These are phyloP conservation scores for Ahaetulla prasina DNA, from an alignment of 2,113 vertebrate species.

Conservation along the genomic window DNA sequence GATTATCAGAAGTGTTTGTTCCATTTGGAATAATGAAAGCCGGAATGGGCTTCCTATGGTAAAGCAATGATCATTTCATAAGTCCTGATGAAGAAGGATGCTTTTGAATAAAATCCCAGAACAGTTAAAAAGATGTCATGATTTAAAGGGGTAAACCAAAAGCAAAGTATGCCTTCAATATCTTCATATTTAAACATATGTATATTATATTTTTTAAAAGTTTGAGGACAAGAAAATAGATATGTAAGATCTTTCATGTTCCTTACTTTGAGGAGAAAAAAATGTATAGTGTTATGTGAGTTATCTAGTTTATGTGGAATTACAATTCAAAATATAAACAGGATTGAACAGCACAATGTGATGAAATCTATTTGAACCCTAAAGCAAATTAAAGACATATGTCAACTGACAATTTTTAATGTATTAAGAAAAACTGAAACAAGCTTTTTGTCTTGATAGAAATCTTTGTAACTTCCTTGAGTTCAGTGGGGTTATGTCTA, in stretches of 20 bases:
- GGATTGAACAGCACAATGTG: neutral
- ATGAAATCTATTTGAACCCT: neutral
- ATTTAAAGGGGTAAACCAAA: neutral
- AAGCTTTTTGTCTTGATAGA: neutral
- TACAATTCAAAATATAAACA: neutral
- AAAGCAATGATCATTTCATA: neutral
- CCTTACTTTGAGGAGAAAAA: neutral
- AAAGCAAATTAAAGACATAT: rapidly evolving
- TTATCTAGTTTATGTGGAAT: neutral
- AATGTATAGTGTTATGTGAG: neutral
- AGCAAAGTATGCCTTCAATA: neutral
- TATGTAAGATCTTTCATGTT: neutral
- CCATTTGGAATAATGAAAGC: neutral
- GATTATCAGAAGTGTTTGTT: neutral
- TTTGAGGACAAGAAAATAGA: neutral
- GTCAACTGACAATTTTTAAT: neutral
- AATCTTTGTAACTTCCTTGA: neutral
- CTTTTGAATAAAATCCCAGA: neutral
- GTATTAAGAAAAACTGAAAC: neutral
- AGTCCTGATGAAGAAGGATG: neutral
- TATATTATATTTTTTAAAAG: neutral
- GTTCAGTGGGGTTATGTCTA: neutral
- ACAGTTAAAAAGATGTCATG: neutral
- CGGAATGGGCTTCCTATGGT: neutral
- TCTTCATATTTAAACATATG: neutral